Percentiles rank a stretch among this genome's conserved stretches.
Evolutionary conservation across 1,140 invertebrate species (phyloP).

Genomic region (Mamestra configurata): DNA sequence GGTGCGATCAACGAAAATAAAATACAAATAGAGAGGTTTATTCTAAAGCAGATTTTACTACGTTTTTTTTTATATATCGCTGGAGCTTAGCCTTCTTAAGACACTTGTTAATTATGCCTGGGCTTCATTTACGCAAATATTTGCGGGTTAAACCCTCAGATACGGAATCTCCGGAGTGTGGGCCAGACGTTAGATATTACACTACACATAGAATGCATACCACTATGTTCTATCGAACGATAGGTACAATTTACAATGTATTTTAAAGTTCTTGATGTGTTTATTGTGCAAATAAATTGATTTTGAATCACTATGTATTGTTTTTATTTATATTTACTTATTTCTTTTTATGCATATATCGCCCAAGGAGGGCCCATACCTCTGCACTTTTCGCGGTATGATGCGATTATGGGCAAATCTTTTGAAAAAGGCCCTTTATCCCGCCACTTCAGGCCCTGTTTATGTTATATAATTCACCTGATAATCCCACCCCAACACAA

Average conservation of each 20-base stretch:
- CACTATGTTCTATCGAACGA: constrained; percentile 11
- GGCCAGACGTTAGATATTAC: constrained; percentile 39
- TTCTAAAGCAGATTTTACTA: not conserved
- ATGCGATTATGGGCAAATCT: no score
- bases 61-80: constrained; percentile 7
- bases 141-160: constrained; percentile 24
- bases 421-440: no score
- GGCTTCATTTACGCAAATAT: constrained; percentile 19
- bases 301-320: constrained; percentile 50
- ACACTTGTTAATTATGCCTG: constrained; percentile 22
- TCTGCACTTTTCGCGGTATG: no score
- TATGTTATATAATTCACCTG: no score
- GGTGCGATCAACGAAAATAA: not conserved
- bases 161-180: constrained; percentile 36
- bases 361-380: no score
- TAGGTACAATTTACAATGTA: constrained; percentile 37
- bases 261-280: constrained; percentile 54
- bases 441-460: no score
- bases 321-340: constrained; percentile 13
- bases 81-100: constrained; percentile 15
- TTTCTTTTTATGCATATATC: no score
- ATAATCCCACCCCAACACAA: no score
- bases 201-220: constrained; percentile 11
- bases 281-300: constrained; percentile 70
- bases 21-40: not conserved